Base-by-base conservation (phyloP, 2,888 invertebrate species). In the Trachelus iudaicus region DNA sequence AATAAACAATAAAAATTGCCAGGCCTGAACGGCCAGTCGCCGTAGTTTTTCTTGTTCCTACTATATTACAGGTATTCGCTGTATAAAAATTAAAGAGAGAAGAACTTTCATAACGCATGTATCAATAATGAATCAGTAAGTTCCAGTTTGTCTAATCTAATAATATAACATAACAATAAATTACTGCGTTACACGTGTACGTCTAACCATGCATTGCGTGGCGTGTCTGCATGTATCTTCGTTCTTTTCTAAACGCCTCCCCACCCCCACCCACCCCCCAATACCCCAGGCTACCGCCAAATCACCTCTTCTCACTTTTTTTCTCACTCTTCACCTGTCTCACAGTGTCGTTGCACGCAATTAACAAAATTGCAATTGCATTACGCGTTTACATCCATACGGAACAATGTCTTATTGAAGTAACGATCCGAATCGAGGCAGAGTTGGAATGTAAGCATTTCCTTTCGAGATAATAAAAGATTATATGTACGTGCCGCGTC, bases 361-460 rank as follows among this genome's bases (percentile, higher is more conserved):
- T 40, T 15, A 15, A 40, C 15, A 40, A 40, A 40, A 40, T 40
- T 40, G 40, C 40, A 15, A 40, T 15, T 40, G 40, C 40, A 40
- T 40, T 40, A 40, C 15, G 40, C 15, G 15, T 15, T 40, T 40
- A 15, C 4, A 40, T 40, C 40, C 40, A 6, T 40, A 40, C 40
- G 4, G 40, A 40, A 40, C 15, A 40, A 15, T 40, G 40, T 40
- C 40, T 40, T 15, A 56, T 68, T 75, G 85, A 79, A 69, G 78
- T 79, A 82, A 83, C 87, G 85, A 87, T 87, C 79, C 87, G 87
- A 82, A 87, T 86, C 88, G 85, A 87, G 87, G 84, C 86, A 83
- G 82, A 84, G 85, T 85, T 88, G 88, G 88, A 89, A 88, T 88
- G 89, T 88, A 84, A 83, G 81, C 40, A 40, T 40, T 40, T 40